Base-by-base conservation (phyloP, 1,140 invertebrate genomes). In the Teleogryllus occipitalis region DNA sequence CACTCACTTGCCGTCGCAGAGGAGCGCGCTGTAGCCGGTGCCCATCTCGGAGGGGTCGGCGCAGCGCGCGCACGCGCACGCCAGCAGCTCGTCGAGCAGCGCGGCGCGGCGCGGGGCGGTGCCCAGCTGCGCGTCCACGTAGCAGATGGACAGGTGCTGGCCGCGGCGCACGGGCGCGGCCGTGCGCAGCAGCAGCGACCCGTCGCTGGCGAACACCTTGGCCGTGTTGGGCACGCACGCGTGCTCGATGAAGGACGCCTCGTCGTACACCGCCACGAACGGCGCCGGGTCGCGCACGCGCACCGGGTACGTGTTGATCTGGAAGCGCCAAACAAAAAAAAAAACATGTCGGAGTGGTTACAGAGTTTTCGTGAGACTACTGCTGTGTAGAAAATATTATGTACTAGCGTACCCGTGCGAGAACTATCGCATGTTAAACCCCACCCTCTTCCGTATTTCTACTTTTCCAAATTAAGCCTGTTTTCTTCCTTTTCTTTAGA, bases 271-370 rank as follows among this genome's bases (percentile, higher is more conserved):
- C 0, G 92, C 92, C 39, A 94, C 88, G 82, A 91, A 48, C 7
- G 76, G 88, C 0, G 91, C 88, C 0, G 91, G 91, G 82, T 93
- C 92, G 2, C 90, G 87, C 0, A 92, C 87, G 5, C 94, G 94
- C 0, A 95, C 90, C 86, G 95, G 94, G 83, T 95, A 94, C 0
- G 91, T 93, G 83, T 96, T 96, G 15, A 95, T 91, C 89, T 93
- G 84, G 22, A 79, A 39, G 21, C 1, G 27, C n/a, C n/a, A n/a
- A n/a, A n/a, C n/a, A n/a, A n/a, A n/a, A n/a, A n/a, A n/a, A n/a
- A n/a, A n/a, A n/a, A n/a, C n/a, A n/a, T n/a, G n/a, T n/a, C n/a
- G n/a, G n/a, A n/a, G n/a, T n/a, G n/a, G n/a, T n/a, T n/a, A n/a
- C n/a, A n/a, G n/a, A n/a, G n/a, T n/a, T n/a, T n/a, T n/a, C n/a